Evolutionary conservation across 2,888 invertebrate genomes (phyloP).

Genomic region (Villa cingulata): DNA sequence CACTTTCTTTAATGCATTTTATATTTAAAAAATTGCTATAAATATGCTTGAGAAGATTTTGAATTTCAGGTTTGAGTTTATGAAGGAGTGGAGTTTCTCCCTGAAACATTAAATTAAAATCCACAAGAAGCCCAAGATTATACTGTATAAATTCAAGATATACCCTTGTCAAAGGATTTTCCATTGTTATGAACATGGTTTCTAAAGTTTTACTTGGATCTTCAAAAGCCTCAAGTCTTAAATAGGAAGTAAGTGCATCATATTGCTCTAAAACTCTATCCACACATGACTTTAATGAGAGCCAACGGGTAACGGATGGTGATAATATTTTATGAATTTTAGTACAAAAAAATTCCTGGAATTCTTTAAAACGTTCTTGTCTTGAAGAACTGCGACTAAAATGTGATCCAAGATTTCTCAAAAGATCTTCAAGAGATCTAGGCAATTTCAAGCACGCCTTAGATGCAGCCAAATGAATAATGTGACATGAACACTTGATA

Average conservation of each 20-base stretch:
- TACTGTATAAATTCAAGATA: not conserved
- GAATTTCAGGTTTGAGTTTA: not conserved
- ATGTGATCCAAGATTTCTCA: not conserved
- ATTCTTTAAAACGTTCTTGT: not conserved
- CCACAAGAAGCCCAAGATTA: not conserved
- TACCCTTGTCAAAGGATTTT: not conserved
- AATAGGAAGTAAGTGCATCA: not conserved
- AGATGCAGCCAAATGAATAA: not conserved
- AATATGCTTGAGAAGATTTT: not conserved
- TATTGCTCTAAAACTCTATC: not conserved
- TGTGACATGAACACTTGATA: not conserved
- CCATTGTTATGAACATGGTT: not conserved
- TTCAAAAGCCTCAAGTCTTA: not conserved
- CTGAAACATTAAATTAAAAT: slow-evolving; percentile 1
- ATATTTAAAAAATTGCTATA: not conserved
- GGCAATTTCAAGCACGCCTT: not conserved
- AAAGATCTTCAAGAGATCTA: not conserved
- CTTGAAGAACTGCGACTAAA: not conserved
- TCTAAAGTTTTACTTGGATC: not conserved
- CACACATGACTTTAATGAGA: not conserved
- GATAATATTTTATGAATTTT: not conserved
- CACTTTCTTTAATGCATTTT: not conserved
- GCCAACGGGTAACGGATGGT: not conserved
- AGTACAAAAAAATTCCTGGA: not conserved
- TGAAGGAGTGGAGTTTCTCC: not conserved